Base-by-base conservation (phyloP, 2,113 vertebrate species). In the Pachypanchax playfairii region DNA sequence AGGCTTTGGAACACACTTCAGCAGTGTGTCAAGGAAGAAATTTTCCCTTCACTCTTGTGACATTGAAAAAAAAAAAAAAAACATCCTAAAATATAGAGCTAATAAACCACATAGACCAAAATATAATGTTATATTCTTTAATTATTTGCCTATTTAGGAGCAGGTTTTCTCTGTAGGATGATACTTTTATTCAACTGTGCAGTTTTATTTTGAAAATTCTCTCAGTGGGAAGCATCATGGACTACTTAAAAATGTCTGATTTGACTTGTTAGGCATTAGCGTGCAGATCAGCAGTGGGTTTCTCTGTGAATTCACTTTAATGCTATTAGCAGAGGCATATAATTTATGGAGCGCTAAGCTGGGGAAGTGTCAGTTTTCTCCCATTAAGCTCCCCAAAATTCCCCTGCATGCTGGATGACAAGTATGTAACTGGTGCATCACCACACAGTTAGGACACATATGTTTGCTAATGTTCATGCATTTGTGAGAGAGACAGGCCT, bases 311-410 rank as follows among this genome's bases (percentile, higher is more conserved):
- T 22, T 69, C 62, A 75, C 29, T 77, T 44, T 85, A 86, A 85
- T 74, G 63, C 70, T 81, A 70, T 84, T 87, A 79, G 72, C 33
- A 70, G 48, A 65, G 38, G 82, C 62, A 73, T 77, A 67, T 76
- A 39, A 85, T 81, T 79, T 84, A 70, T 79, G 67, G 70, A 63
- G 65, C 53, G 46, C 76, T 86, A 84, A 82, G 73, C 70, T 43
- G 61, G 58, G 60, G 70, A 73, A 69, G 61, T 80, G 77, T 79
- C 80, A 73, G 28, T 79, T 78, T 75, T 62, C 61, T 83, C 39
- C 53, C 49, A 70, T 83, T 87, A 83, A 80, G 72, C 83, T 58
- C 36, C 17, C 21, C 44, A 61, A 62, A 67, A 46, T 74, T 73
- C 26, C 28, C 57, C 29, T 67, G 48, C 24, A 20, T 57, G 72